Evolutionary conservation across 2,113 vertebrate genomes (phyloP), one percentile per base, ranked within the genome.

Genomic region (human (Homo sapiens)): DNA sequence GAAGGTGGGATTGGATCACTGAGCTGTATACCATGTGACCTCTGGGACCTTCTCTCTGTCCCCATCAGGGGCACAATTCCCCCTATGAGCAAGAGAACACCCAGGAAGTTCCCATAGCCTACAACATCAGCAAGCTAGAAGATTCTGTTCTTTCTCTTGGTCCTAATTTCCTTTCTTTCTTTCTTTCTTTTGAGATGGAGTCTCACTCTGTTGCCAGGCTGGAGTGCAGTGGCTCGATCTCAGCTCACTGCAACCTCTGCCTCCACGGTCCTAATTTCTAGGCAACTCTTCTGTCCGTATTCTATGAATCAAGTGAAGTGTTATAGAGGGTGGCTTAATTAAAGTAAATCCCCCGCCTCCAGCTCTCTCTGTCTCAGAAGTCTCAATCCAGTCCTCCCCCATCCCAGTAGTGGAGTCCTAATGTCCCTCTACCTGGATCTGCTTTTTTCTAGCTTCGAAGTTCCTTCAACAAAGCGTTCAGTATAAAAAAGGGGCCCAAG

Each of bases 391-490:
- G 6, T 27, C 81, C 50, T 40, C n/a, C 48, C 30, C 17, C 25
- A 1, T 13, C 55, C 16, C 50, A 38, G 12, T 68, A 20, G 38
- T 5, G 4, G 45, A 76, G 66, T 73, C 50, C 89, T 97, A 55
- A 91, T 20, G 1, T 70, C 96, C 40, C 57, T 25, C 55, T 95
- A 78, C 59, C 70, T 4, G 90, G 18, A 85, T 98, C 68, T 97
- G 48, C 1, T 97, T 59, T 98, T 48, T 98, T 38, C 22, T 93
- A 99, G 99, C 98, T 99, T 73, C 99, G 99, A 83, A 99, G 99
- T 97, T 99, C 99, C 96, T 99, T 99, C 98, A 99, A 99, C 98
- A 99, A 99, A 97, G 99, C 99, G 45, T 99, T 99, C 99, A 99
- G 99, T 97, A 99, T 99, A 97, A 99, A 99, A 98, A 99, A 99